phyloP scores from a whole-genome alignment of 2,113 vertebrate species.

The Glaucomys volans region DNA sequence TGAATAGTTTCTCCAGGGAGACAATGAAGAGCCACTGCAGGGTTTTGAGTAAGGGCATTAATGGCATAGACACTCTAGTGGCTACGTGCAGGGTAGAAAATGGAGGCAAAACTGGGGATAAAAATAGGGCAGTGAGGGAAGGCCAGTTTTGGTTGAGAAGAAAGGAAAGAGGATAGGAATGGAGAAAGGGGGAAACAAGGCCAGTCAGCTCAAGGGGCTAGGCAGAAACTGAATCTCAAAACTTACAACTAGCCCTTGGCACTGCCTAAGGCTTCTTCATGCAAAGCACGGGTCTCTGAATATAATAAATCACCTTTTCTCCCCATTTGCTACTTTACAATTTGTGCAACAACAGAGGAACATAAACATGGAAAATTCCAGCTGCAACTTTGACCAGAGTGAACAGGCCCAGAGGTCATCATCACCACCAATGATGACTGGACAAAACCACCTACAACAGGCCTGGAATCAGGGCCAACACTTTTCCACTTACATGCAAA shows the following conservation, averaged over 20 bases:
- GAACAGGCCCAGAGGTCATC: constrained; percentile 77
- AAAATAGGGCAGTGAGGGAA: neutral
- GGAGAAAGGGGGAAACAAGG: neutral
- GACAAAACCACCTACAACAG: constrained; percentile 75
- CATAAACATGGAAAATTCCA: constrained; percentile 78
- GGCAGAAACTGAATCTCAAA: neutral
- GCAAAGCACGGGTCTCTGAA: neutral
- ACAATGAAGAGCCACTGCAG: neutral
- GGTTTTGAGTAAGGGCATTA: neutral
- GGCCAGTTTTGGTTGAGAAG: neutral
- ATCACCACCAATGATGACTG: constrained; percentile 54
- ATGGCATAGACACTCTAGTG: neutral
- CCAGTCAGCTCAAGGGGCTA: neutral
- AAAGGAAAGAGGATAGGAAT: neutral
- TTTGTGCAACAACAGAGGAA: constrained; percentile 35
- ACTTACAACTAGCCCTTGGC: neutral
- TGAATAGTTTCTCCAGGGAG: neutral
- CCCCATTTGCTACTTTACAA: neutral
- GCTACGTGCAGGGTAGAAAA: neutral
- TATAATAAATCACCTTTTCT: neutral
- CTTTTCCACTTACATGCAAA: constrained; percentile 73
- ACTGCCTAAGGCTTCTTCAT: neutral
- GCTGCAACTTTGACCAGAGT: constrained; percentile 76
- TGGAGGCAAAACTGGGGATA: neutral
- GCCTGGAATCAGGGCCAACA: constrained; percentile 72